Conservation (phyloP, 2,113 vertebrate genomes). For the Nestor notabilis region DNA sequence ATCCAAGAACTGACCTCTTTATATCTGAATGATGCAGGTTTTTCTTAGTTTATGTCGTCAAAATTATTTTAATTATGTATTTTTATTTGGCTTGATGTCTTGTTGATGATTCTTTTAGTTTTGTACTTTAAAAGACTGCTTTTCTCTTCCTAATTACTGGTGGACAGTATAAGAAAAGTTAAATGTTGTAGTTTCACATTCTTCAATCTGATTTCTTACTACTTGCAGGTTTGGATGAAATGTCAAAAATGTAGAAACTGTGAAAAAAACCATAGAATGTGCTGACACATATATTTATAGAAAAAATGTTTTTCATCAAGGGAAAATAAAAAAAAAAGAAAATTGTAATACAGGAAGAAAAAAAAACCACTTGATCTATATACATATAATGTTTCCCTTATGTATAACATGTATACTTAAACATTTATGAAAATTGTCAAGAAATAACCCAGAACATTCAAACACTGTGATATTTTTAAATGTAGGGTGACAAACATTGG, state of each 20-base stretch:
- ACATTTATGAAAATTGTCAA: constrained; percentile 35
- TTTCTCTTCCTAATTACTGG: neutral
- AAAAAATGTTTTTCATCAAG: constrained; percentile 67
- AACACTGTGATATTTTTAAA: constrained; percentile 52
- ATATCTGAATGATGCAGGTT: neutral
- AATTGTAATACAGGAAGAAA: neutral
- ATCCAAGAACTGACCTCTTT: neutral
- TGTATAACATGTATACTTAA: constrained; percentile 23
- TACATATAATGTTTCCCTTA: constrained; percentile 64
- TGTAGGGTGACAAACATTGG: constrained; percentile 1
- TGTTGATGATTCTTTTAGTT: neutral
- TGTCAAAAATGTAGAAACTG: constrained; percentile 64
- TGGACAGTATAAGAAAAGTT: neutral
- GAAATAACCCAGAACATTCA: constrained; percentile 38
- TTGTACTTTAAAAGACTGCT: neutral
- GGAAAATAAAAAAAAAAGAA: neutral
- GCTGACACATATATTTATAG: neutral
- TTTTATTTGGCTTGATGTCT: neutral
- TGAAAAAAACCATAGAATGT: constrained; percentile 58
- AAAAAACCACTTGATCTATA: constrained; percentile 34
- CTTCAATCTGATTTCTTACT: constrained; percentile 19
- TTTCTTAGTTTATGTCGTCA: neutral
- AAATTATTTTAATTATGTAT: neutral
- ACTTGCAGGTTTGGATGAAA: constrained; percentile 55
- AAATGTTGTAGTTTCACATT: constrained; percentile 1